Percentiles rank a stretch among this genome's conserved stretches.
These are phyloP conservation scores for Andrena fulva DNA, from an alignment of 2,888 invertebrate species.

Conservation along the genomic window DNA sequence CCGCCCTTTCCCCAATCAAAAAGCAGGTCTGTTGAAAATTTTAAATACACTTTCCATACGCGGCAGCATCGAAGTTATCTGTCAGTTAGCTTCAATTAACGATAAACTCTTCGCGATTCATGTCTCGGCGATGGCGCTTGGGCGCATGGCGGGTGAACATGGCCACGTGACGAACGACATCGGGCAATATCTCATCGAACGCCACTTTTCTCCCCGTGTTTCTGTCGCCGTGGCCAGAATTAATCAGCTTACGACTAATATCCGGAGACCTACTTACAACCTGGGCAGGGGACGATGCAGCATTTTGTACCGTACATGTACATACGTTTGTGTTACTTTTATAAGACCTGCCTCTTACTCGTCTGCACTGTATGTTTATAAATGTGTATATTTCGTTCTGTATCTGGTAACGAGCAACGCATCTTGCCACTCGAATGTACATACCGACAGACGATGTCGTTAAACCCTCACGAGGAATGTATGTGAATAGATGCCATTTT, in stretches of 20 bases:
- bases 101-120: neutral
- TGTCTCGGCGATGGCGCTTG: neutral
- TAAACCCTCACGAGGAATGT: conserved; percentile 68
- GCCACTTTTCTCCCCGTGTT: conserved; percentile 4
- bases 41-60: neutral
- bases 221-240: conserved; percentile 42
- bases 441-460: conserved; percentile 65
- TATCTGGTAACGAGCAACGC: conserved; percentile 50
- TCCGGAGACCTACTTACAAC: conserved; percentile 81
- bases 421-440: conserved; percentile 58
- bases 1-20: too few species aligned
- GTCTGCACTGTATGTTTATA: conserved; percentile 83
- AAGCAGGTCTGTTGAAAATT: neutral
- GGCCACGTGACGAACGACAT: neutral
- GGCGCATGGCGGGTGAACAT: neutral
- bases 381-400: conserved; percentile 69
- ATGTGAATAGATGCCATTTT: conserved; percentile 80
- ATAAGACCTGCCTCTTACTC: conserved; percentile 82
- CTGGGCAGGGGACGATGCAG: conserved; percentile 79
- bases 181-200: neutral
- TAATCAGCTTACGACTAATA: conserved; percentile 78
- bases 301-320: conserved; percentile 74
- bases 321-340: conserved; percentile 78
- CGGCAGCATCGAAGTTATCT: neutral
- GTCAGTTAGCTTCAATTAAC: conserved; percentile 1